Conservation (phyloP, 2,888 invertebrate species). For the Sycophila texana region DNA sequence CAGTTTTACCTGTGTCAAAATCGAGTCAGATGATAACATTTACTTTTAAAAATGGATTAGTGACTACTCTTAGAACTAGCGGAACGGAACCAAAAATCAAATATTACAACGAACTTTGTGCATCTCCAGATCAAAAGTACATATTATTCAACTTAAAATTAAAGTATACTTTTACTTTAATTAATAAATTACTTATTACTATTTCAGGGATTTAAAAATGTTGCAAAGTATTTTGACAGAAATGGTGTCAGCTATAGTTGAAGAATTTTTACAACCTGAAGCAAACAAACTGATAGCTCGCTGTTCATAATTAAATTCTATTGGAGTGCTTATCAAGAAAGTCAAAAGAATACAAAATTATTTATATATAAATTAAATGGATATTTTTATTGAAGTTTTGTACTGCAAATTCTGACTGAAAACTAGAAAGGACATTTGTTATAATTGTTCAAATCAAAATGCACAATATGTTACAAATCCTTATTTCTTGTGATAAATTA, state of each 20-base stretch:
- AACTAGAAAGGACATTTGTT: slow-evolving; percentile 1
- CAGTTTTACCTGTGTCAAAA: slow-evolving; percentile 82
- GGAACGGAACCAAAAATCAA: slow-evolving; percentile 99
- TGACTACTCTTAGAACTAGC: slow-evolving; percentile 93
- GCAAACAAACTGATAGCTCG: slow-evolving; percentile 80
- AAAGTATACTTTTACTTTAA: slow-evolving; percentile 1
- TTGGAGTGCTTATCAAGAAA: slow-evolving; percentile 9
- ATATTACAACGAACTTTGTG: slow-evolving; percentile 95
- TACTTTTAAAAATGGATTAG: slow-evolving; percentile 89
- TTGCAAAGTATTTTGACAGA: slow-evolving; percentile 81
- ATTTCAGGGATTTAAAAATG: slow-evolving; percentile 81
- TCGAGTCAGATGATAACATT: slow-evolving; percentile 96
- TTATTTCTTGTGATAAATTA: slow-evolving; percentile 37
- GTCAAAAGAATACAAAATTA: neutral
- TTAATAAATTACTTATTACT: neutral
- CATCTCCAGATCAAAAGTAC: slow-evolving; percentile 81
- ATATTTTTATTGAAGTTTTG: neutral
- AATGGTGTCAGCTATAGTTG: slow-evolving; percentile 87
- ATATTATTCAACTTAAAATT: slow-evolving; percentile 61
- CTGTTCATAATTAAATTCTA: slow-evolving; percentile 58
- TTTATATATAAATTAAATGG: neutral
- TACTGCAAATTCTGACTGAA: slow-evolving; percentile 28
- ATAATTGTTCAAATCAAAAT: slow-evolving; percentile 13
- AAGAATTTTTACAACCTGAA: slow-evolving; percentile 88
- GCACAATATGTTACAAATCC: slow-evolving; percentile 16